phyloP scores from a whole-genome alignment of 2,113 vertebrate genomes.

The Cheilinus undulatus region DNA sequence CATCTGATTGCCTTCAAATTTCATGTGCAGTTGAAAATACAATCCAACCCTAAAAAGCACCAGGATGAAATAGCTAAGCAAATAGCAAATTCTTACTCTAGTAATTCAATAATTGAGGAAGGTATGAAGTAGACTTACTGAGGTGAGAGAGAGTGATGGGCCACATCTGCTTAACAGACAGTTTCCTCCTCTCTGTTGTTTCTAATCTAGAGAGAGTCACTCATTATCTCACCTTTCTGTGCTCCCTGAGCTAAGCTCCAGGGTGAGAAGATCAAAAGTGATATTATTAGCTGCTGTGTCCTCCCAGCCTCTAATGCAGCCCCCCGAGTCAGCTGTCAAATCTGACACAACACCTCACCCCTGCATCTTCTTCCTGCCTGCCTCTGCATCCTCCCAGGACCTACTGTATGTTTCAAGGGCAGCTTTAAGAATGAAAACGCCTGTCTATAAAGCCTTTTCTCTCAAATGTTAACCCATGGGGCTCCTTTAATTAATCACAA shows the following conservation, averaged over 20 bases:
- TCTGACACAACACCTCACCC: conserved; percentile 45
- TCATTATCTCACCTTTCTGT: conserved; percentile 24
- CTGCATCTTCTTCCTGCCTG: conserved; percentile 32
- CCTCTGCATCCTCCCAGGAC: conserved; percentile 28
- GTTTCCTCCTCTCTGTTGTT: conserved; percentile 20
- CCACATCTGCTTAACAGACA: conserved; percentile 12
- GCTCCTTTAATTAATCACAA: conserved; percentile 77
- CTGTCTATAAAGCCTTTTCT: conserved; percentile 38
- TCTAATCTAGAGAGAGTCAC: conserved; percentile 6
- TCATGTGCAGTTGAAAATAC: too few species aligned
- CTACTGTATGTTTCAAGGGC: conserved; percentile 41
- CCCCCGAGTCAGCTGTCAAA: conserved; percentile 45
- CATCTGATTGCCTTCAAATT: too few species aligned
- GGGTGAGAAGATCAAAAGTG: conserved; percentile 33
- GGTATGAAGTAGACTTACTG: too few species aligned
- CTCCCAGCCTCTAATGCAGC: conserved; percentile 16
- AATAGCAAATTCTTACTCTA: too few species aligned
- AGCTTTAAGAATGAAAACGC: conserved; percentile 44
- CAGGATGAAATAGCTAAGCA: too few species aligned
- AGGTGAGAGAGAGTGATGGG: neutral
- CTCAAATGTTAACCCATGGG: conserved; percentile 66
- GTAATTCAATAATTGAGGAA: too few species aligned
- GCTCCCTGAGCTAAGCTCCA: conserved; percentile 33
- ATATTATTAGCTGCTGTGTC: conserved; percentile 39
- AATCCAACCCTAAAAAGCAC: too few species aligned